Percentiles rank a stretch among this genome's conserved stretches.
Conservation (phyloP, 2,113 vertebrate species). For the Macquaria australasica region DNA sequence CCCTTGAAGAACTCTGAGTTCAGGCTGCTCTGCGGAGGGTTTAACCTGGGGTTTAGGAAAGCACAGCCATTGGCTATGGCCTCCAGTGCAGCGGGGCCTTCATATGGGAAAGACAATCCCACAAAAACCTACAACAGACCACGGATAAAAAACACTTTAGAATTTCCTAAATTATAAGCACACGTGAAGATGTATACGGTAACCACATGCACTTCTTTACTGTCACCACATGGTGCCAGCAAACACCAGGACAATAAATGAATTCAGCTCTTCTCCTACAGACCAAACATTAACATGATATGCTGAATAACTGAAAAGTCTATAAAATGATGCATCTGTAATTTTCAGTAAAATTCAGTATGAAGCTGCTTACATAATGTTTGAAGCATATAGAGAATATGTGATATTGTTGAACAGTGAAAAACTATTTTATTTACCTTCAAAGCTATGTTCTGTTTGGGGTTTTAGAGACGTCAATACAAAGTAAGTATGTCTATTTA, state of each 20-base stretch:
- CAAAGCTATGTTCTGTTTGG: too few species aligned
- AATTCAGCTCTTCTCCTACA: neutral
- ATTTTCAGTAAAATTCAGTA: neutral
- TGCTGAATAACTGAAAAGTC: neutral
- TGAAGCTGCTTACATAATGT: neutral
- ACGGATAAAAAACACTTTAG: slow-evolving; percentile 60
- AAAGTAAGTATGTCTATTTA: neutral
- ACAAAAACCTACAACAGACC: slow-evolving; percentile 79
- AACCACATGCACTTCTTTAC: slow-evolving; percentile 53
- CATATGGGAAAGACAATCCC: slow-evolving; percentile 93
- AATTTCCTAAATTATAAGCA: too few species aligned
- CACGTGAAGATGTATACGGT: neutral
- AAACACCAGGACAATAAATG: slow-evolving; percentile 14
- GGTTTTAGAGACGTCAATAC: too few species aligned
- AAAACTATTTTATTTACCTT: too few species aligned
- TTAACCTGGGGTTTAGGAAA: slow-evolving; percentile 92
- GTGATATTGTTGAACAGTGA: neutral
- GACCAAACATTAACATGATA: neutral
- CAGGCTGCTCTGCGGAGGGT: slow-evolving; percentile 92
- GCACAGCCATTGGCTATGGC: slow-evolving; percentile 94
- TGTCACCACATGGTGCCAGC: slow-evolving; percentile 52
- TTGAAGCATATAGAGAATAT: neutral
- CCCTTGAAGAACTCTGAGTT: slow-evolving; percentile 94
- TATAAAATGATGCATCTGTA: neutral
- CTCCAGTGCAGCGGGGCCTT: slow-evolving; percentile 92